These are phyloP conservation scores for Sturnus vulgaris DNA, from an alignment of 2,113 vertebrate species.

Conservation along the genomic window DNA sequence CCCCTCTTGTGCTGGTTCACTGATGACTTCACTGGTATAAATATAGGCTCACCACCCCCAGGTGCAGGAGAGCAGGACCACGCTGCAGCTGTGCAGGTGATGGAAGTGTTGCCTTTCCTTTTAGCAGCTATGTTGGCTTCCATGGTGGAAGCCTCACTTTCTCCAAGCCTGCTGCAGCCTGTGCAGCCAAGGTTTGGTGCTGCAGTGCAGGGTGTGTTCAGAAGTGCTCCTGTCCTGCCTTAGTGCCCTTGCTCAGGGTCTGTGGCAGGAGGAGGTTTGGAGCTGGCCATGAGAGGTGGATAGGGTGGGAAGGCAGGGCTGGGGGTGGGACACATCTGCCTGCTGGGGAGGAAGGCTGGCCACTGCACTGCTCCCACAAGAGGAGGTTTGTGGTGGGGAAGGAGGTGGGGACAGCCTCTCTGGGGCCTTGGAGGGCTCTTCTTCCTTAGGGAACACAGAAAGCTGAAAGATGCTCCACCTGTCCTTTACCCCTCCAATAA, in stretches of 20 bases:
- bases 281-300: rapidly evolving
- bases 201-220: background rate
- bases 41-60: background rate
- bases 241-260: rapidly evolving
- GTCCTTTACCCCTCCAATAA: background rate
- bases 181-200: background rate
- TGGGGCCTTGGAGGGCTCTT: background rate
- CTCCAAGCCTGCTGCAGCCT: background rate
- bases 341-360: background rate
- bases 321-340: background rate
- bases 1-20: background rate
- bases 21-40: background rate
- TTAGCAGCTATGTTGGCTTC: background rate
- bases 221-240: background rate
- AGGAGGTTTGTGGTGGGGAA: background rate
- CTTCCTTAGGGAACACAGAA: background rate
- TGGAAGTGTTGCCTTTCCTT: background rate
- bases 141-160: background rate
- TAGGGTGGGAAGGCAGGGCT: background rate
- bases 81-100: background rate
- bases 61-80: background rate
- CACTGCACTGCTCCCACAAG: background rate
- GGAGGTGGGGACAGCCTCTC: background rate
- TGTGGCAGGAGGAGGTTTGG: background rate
- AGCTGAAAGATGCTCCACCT: background rate